Evolutionary conservation across 2,888 invertebrate species (phyloP).

Genomic region (Mylabris sibirica): DNA sequence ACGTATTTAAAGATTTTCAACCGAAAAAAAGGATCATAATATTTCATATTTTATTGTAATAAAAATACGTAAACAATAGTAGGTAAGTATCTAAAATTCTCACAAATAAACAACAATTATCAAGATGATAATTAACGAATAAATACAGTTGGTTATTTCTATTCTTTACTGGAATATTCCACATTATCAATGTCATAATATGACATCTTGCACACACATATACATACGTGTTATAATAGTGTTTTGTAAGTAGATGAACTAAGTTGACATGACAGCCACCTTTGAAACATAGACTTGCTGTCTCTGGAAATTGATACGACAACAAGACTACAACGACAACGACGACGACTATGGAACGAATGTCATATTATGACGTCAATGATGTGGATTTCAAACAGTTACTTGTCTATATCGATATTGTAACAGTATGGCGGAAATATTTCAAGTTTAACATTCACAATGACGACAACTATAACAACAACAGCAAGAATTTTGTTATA

Average conservation of each 20-base stretch:
- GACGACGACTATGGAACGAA: slow-evolving; percentile 25
- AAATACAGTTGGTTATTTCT: not conserved
- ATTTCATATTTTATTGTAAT: slow-evolving; percentile 28
- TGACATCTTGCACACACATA: slow-evolving; percentile 6
- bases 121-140: not conserved
- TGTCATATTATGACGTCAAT: slow-evolving; percentile 33
- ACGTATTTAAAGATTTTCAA: slow-evolving; percentile 41
- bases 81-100: not conserved
- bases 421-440: slow-evolving; percentile 25
- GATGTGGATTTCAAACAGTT: slow-evolving; percentile 28
- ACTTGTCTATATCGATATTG: slow-evolving; percentile 34
- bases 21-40: slow-evolving; percentile 24
- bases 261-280: slow-evolving; percentile 56
- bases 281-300: slow-evolving; percentile 46
- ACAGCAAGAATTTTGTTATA: not conserved
- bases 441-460: slow-evolving; percentile 19
- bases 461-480: not conserved
- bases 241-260: slow-evolving; percentile 35
- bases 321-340: slow-evolving; percentile 9
- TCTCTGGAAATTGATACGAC: slow-evolving; percentile 35
- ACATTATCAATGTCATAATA: slow-evolving; percentile 3
- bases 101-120: not conserved
- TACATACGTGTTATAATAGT: slow-evolving; percentile 4
- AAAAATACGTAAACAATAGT: slow-evolving; percentile 17
- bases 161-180: not conserved